A percentile compares a stretch with the other conserved stretches of the same genome.
Evolutionary conservation across 1,140 invertebrate species (phyloP).

Genomic region (Eueides isabella): DNA sequence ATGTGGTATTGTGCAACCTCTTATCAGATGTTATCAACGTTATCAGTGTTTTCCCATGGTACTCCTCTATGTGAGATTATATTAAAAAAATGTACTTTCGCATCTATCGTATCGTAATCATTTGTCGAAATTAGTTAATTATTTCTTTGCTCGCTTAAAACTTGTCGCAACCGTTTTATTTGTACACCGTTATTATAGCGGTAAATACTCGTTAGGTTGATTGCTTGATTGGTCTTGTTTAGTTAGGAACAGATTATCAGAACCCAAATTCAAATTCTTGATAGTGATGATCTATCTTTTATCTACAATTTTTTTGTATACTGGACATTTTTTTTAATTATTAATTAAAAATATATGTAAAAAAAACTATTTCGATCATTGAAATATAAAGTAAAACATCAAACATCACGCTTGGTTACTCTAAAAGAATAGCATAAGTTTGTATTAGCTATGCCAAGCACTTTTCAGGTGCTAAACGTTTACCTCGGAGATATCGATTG

Average conservation of each 20-base stretch:
- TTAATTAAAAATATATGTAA: too few species aligned
- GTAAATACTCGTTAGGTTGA: background rate
- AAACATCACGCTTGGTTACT: background rate
- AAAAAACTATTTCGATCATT: too few species aligned
- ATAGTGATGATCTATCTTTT: background rate
- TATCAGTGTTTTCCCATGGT: conserved; percentile 7
- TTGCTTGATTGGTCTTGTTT: background rate
- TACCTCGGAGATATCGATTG: background rate
- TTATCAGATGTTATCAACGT: conserved; percentile 5
- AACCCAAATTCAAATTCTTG: background rate
- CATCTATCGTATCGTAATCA: background rate
- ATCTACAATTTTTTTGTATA: background rate
- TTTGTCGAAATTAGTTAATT: background rate
- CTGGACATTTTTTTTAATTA: too few species aligned
- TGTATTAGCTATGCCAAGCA: background rate
- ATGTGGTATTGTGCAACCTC: conserved; percentile 13
- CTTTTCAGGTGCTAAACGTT: background rate
- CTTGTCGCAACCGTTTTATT: background rate
- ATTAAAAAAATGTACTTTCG: background rate
- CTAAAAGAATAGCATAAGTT: background rate
- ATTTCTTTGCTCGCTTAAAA: background rate
- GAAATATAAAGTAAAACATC: too few species aligned
- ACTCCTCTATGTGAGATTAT: background rate
- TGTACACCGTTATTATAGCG: background rate
- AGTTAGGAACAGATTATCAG: background rate